These are phyloP conservation scores for Helostoma temminkii DNA, from an alignment of 2,797 vertebrate species.

Conservation along the genomic window DNA sequence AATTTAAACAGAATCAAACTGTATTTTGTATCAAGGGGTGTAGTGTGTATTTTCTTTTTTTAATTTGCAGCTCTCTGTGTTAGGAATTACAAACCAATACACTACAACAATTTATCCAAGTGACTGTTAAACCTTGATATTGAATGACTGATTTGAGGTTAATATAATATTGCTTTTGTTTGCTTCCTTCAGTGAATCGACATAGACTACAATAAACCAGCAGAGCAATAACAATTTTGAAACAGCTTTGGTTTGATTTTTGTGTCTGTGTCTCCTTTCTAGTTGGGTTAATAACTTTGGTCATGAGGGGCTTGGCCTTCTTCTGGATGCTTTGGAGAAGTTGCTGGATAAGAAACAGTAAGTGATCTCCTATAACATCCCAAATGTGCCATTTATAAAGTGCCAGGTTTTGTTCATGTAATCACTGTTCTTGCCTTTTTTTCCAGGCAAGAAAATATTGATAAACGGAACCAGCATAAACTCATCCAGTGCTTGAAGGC, in stretches of 20 bases:
- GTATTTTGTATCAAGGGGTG: slow-evolving; percentile 27
- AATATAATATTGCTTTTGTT: slow-evolving; percentile 39
- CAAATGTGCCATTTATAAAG: not conserved
- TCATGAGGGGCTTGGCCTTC: slow-evolving; percentile 96
- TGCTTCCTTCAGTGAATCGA: slow-evolving; percentile 26
- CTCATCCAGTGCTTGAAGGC: slow-evolving; percentile 99
- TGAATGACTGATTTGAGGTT: slow-evolving; percentile 56
- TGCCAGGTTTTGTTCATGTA: not conserved
- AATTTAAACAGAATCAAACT: slow-evolving; percentile 59
- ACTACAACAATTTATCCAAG: slow-evolving; percentile 49
- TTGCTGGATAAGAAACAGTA: slow-evolving; percentile 98
- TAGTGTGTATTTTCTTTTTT: slow-evolving; percentile 34
- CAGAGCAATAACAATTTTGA: slow-evolving; percentile 19
- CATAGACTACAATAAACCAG: slow-evolving; percentile 19
- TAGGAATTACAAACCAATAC: slow-evolving; percentile 53
- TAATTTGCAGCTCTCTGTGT: slow-evolving; percentile 47
- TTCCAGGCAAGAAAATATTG: slow-evolving; percentile 93
- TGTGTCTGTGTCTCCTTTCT: slow-evolving; percentile 44
- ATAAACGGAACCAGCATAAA: slow-evolving; percentile 98
- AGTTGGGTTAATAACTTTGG: slow-evolving; percentile 99
- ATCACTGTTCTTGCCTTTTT: slow-evolving; percentile 10
- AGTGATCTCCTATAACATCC: slow-evolving; percentile 66
- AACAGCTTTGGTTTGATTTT: slow-evolving; percentile 19
- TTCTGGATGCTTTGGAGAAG: slow-evolving; percentile 93
- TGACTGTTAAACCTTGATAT: slow-evolving; percentile 48